phyloP scores from a whole-genome alignment of 2,113 vertebrate genomes.

The Colinus virginianus region DNA sequence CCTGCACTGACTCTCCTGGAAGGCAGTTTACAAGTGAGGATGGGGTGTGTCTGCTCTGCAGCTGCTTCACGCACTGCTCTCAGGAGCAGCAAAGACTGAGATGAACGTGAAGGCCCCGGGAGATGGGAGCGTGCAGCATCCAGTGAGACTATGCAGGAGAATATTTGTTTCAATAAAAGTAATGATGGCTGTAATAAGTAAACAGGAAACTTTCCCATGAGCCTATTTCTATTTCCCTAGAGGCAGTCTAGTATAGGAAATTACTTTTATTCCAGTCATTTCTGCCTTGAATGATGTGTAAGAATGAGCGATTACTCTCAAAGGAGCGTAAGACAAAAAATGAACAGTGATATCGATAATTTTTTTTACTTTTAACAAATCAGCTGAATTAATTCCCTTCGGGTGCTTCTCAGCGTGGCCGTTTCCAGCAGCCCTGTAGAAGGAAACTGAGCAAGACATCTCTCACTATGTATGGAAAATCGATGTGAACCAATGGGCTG shows the following conservation, averaged over 20 bases:
- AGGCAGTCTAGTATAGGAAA: neutral
- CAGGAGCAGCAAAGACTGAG: neutral
- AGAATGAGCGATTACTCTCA: neutral
- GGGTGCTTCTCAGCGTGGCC: neutral
- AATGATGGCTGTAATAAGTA: neutral
- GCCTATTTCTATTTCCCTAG: neutral
- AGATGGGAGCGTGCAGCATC: neutral
- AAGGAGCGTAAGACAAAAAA: neutral
- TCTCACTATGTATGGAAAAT: neutral
- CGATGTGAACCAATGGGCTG: neutral
- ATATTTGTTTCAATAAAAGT: neutral
- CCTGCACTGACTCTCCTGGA: neutral
- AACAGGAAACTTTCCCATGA: neutral
- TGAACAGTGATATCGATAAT: neutral
- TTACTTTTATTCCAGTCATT: neutral
- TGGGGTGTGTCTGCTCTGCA: fast-evolving
- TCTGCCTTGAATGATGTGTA: neutral
- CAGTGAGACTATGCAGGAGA: neutral
- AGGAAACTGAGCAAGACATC: neutral
- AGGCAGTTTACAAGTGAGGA: neutral
- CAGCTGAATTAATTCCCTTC: neutral
- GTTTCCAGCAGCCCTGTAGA: neutral
- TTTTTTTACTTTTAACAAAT: neutral
- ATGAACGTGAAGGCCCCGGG: neutral
- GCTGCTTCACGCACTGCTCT: neutral